phyloP scores from a whole-genome alignment of 2,797 vertebrate species.

The Novumbra hubbsi region DNA sequence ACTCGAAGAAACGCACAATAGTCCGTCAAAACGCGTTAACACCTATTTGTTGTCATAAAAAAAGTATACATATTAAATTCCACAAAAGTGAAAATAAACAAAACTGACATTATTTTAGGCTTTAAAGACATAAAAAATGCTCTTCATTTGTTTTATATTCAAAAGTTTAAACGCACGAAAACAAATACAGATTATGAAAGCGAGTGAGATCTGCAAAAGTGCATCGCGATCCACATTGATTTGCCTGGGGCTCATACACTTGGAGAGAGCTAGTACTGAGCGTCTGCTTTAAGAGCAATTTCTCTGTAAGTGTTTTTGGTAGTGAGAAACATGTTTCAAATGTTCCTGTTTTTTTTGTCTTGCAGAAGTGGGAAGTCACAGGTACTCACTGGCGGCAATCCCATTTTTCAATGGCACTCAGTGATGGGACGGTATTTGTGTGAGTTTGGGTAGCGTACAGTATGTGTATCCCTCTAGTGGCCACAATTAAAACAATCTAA shows the following conservation, averaged over 20 bases:
- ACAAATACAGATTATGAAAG: slow-evolving; percentile 49
- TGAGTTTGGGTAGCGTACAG: slow-evolving; percentile 57
- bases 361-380: slow-evolving; percentile 77
- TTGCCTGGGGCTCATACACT: slow-evolving; percentile 65
- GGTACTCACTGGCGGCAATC: slow-evolving; percentile 76
- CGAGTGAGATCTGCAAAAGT: slow-evolving; percentile 40
- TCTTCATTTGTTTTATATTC: slow-evolving; percentile 55
- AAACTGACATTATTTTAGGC: slow-evolving; percentile 62
- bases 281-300: slow-evolving; percentile 69
- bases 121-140: slow-evolving; percentile 45
- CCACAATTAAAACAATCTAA: slow-evolving; percentile 70
- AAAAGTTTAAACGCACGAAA: slow-evolving; percentile 68
- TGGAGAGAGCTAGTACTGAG: slow-evolving; percentile 56
- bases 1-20: slow-evolving; percentile 75
- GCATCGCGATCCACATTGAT: slow-evolving; percentile 75
- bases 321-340: slow-evolving; percentile 72
- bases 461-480: slow-evolving; percentile 79
- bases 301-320: slow-evolving; percentile 73
- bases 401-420: slow-evolving; percentile 71
- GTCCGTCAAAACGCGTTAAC: slow-evolving; percentile 69
- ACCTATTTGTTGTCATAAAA: slow-evolving; percentile 69
- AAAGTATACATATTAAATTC: slow-evolving; percentile 65
- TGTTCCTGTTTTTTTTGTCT: slow-evolving; percentile 57
- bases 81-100: slow-evolving; percentile 67
- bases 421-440: slow-evolving; percentile 78